phyloP scores from a whole-genome alignment of 1,140 invertebrate species.

The Scaptomyza pallida region DNA sequence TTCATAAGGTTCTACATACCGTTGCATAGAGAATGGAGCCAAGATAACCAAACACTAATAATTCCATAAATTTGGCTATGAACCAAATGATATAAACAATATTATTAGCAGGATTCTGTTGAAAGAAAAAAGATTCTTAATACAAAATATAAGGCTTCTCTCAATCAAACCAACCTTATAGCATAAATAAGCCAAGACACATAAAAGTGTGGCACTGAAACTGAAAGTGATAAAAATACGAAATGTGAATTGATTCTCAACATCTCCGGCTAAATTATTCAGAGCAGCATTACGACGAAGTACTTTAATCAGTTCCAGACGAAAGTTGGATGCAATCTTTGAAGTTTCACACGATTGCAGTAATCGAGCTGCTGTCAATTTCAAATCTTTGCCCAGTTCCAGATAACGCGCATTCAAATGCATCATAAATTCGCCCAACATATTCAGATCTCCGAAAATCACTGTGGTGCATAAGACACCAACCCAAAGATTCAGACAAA shows the following conservation, averaged over 20 bases:
- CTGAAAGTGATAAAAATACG: constrained; percentile 40
- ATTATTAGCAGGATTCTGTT: constrained; percentile 11
- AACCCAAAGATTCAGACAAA: constrained; percentile 23
- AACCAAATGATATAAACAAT: constrained; percentile 23
- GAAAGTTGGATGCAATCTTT: constrained; percentile 12
- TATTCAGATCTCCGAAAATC: constrained; percentile 35
- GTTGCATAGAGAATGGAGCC: constrained; percentile 20
- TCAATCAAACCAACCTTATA: constrained; percentile 21
- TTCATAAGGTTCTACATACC: not conserved
- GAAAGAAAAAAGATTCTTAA: not conserved
- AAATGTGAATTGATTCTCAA: constrained; percentile 36
- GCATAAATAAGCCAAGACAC: constrained; percentile 31
- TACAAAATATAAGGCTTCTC: too few species aligned
- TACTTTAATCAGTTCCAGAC: constrained; percentile 6
- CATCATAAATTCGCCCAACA: constrained; percentile 39
- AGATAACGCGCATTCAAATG: constrained; percentile 47
- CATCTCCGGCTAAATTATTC: constrained; percentile 32
- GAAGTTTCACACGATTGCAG: not conserved
- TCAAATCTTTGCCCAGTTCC: constrained; percentile 26
- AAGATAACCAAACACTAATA: constrained; percentile 16
- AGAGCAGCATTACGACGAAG: constrained; percentile 27
- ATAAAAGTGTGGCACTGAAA: constrained; percentile 28
- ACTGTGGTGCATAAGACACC: constrained; percentile 24
- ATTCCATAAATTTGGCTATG: constrained; percentile 20
- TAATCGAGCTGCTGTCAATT: not conserved